These are phyloP conservation scores for Silurus aristotelis DNA, from an alignment of 2,797 vertebrate genomes.

Conservation along the genomic window DNA sequence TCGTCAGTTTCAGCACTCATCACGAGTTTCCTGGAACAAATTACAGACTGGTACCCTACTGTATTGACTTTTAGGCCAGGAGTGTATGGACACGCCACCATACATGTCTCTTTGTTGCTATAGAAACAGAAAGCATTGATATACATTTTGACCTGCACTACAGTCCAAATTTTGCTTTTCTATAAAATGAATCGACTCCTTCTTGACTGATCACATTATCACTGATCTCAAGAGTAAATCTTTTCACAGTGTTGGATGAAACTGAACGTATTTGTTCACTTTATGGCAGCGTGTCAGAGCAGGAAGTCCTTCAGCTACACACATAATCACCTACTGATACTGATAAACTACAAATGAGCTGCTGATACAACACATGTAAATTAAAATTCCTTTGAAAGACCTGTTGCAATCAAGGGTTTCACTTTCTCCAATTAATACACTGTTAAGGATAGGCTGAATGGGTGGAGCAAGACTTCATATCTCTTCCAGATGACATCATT, in stretches of 20 bases:
- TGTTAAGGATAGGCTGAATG: background rate
- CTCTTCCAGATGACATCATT: constrained; percentile 19
- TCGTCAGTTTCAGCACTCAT: too few species aligned
- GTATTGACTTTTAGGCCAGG: background rate
- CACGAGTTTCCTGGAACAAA: too few species aligned
- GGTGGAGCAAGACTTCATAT: constrained; percentile 4
- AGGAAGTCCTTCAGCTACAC: background rate
- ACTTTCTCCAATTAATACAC: too few species aligned
- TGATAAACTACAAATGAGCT: too few species aligned
- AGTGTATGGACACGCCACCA: background rate
- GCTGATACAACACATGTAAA: background rate
- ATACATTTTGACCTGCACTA: background rate
- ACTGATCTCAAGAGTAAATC: background rate
- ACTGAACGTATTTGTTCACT: background rate
- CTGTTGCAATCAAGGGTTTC: too few species aligned
- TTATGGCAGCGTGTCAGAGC: background rate
- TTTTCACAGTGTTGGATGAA: background rate
- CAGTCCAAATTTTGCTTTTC: background rate
- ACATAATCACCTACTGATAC: background rate
- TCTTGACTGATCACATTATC: background rate
- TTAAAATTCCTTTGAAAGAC: too few species aligned
- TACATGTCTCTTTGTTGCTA: background rate
- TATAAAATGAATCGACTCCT: background rate
- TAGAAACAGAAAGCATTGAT: background rate
- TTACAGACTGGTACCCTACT: too few species aligned